Evolutionary conservation across 2,797 vertebrate genomes (phyloP), one percentile per base, ranked within the genome.

Genomic region (Coendou prehensilis): DNA sequence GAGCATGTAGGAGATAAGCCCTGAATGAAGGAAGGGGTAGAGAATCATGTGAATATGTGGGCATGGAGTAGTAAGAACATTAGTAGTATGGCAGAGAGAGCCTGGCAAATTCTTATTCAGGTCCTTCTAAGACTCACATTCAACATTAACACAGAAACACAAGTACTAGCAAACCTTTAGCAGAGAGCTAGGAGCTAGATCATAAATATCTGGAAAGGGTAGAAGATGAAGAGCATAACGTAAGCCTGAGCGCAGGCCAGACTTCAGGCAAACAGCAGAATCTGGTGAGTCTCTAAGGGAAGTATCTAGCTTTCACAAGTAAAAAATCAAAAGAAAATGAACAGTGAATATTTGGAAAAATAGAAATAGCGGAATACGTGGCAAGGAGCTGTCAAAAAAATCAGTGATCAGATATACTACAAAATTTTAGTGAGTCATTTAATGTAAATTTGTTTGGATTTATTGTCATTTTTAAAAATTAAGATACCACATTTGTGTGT

Each of bases 291-390:
- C 37, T 61, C 23, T 22, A 2, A 56, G 23, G 1, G 23, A 57
- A 67, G 5, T 15, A n/a, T 47, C 4, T 26, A 84, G 28, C 2
- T 22, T 91, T 2, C 14, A 23, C 10, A 76, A 87, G 28, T 86
- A 79, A 85, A 82, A 95, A 6, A 20, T 56, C 52, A 61, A 94
- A 93, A 93, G 41, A 45, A 87, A 84, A 50, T 63, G 33, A 26
- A 73, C 7, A 30, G 7, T 13, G 50, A 20, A 57, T 93, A 8
- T 37, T 18, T 89, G 30, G 23, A 86, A 17, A 75, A 87, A 78
- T 0, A 73, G 13, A 93, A 80, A 54, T 64, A 71, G 20, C 7
- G 89, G 6, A 10, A 79, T 14, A 85, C 3, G 20, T 41, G 52
- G 17, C 6, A 95, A 90, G 26, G 10, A 84, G 9, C 37, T 80